Evolutionary conservation across 2,888 invertebrate species (phyloP).

Genomic region (Diarsia dahlii): DNA sequence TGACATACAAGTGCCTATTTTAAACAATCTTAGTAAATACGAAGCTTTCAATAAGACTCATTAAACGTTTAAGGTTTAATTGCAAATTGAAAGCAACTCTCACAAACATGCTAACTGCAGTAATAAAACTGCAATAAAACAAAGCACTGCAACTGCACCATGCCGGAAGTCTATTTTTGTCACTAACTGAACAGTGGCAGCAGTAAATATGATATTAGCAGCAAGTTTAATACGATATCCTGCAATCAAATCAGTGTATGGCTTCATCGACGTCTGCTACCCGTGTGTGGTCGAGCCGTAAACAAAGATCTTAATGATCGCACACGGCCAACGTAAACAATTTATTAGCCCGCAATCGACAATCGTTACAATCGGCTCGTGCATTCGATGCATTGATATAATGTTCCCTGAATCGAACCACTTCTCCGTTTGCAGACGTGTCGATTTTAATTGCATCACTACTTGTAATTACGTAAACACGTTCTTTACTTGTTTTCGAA

Average conservation of each 20-base stretch:
- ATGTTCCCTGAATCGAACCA: conserved; percentile 77
- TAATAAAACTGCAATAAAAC: conserved; percentile 50
- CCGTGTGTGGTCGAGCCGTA: conserved; percentile 88
- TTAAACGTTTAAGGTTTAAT: neutral
- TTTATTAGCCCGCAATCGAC: conserved; percentile 87
- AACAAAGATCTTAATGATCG: conserved; percentile 88
- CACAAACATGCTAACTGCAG: conserved; percentile 11
- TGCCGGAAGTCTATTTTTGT: conserved; percentile 73
- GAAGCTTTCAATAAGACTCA: conserved; percentile 13
- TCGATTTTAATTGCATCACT: conserved; percentile 76
- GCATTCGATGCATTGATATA: conserved; percentile 81
- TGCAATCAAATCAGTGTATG: conserved; percentile 86
- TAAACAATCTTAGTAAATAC: conserved; percentile 4
- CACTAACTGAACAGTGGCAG: conserved; percentile 68
- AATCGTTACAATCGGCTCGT: conserved; percentile 85
- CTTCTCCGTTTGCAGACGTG: conserved; percentile 76
- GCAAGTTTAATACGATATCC: conserved; percentile 86
- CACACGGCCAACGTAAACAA: conserved; percentile 84
- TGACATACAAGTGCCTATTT: neutral
- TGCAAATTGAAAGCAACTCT: neutral
- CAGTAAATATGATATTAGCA: conserved; percentile 84
- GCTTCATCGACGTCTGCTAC: conserved; percentile 84
- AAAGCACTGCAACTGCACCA: conserved; percentile 44
- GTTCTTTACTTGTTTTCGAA: conserved; percentile 59
- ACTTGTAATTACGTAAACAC: conserved; percentile 62